Base-by-base conservation (phyloP, 1,140 invertebrate species). In the Drosophila watanabei region DNA sequence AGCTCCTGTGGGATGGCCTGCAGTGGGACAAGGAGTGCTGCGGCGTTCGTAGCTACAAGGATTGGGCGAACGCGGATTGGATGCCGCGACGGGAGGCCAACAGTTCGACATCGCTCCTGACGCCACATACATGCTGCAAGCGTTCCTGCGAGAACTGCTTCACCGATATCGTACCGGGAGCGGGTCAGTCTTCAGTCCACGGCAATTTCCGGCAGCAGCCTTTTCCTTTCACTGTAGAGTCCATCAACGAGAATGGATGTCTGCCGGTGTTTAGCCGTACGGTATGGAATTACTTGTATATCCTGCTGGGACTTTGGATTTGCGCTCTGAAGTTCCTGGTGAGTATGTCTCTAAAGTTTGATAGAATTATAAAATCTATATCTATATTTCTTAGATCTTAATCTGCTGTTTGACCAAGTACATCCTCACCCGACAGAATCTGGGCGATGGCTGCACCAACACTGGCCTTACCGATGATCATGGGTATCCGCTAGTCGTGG, bases 51-150 rank as follows among this genome's bases (percentile, higher is more conserved):
- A 73, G 60, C 54, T 93, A 92, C 57, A 86, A 72, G 41, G 92
- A 93, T 35, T 93, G 92, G 92, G 87, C 92, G 82, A 76, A 72
- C 5, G 86, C 92, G 1, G 77, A 87, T 0, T 93, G 92, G 92
- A 92, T 93, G 86, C 77, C 88, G 2, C 37, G 9, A 5, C 56
- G 51, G n/a, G n/a, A 30, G 30, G 54, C 5, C 5, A 71, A 54
- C 39, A 57, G n/a, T 10, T 41, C 33, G 2, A 52, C 41, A 13
- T 24, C 49, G 0, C 45, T 91, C 11, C 52, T 92, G 14, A 83
- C 91, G 4, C 91, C 91, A 0, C 82, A 81, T 41, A 81, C 91
- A n/a, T 92, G 91, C 37, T 85, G 79, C 51, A 92, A 92, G 30
- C 61, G 62, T 16, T 20, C 37, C 9, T 61, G 48, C 18, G 43